Evolutionary conservation across 1,140 invertebrate species (phyloP).

Genomic region (Paraescarpia echinospica): DNA sequence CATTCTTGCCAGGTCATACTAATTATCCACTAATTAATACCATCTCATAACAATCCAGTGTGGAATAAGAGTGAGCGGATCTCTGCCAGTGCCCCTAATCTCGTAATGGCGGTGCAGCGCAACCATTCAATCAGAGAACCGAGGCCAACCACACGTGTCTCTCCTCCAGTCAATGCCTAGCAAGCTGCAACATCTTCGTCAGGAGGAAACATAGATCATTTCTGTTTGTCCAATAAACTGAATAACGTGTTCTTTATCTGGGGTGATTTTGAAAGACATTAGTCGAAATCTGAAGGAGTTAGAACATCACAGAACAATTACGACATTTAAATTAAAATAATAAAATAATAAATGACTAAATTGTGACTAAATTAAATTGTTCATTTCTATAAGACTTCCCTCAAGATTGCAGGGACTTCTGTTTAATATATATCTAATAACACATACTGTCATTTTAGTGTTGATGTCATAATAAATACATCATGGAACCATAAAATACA

Average conservation of each 20-base stretch:
- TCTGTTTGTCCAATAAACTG: neutral
- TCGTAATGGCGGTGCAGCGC: neutral
- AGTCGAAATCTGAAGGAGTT: neutral
- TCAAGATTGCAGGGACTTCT: too few relatives aligned
- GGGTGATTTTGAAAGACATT: neutral
- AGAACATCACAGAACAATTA: neutral
- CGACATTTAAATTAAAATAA: neutral
- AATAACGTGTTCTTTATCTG: neutral
- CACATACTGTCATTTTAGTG: too few relatives aligned
- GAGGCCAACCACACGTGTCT: neutral
- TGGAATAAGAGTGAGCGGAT: neutral
- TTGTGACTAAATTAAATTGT: too few relatives aligned
- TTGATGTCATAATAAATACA: too few relatives aligned
- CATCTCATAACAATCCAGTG: neutral
- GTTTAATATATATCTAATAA: too few relatives aligned
- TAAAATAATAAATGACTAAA: neutral
- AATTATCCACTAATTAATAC: conserved; percentile 6
- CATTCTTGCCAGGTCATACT: conserved; percentile 4
- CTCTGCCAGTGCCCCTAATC: neutral
- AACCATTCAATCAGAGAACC: neutral
- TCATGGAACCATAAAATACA: too few relatives aligned
- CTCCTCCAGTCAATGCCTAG: neutral
- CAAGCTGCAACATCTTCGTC: too few relatives aligned
- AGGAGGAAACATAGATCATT: neutral
- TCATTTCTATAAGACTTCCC: neutral